These are phyloP conservation scores for Laodelphax striatellus DNA, from an alignment of 1,140 invertebrate genomes.

Conservation along the genomic window DNA sequence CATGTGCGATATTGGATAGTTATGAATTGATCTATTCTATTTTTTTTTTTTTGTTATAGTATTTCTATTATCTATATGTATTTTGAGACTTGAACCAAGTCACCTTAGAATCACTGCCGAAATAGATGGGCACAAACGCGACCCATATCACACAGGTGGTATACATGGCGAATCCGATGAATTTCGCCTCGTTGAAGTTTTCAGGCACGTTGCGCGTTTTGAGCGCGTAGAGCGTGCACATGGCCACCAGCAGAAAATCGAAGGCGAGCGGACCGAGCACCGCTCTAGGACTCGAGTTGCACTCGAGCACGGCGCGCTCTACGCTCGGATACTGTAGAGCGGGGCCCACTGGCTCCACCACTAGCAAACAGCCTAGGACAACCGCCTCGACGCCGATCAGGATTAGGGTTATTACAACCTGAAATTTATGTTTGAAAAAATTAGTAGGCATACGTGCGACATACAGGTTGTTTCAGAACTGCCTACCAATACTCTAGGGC, in stretches of 20 bases:
- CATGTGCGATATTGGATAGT: too few relatives aligned
- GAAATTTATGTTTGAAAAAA: constrained; percentile 19
- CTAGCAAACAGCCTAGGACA: constrained; percentile 33
- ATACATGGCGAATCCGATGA: constrained; percentile 78
- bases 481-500: too few relatives aligned
- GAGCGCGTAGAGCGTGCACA: constrained; percentile 75
- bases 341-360: constrained; percentile 55
- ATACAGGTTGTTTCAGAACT: too few relatives aligned
- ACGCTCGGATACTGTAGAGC: constrained; percentile 46
- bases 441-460: too few relatives aligned
- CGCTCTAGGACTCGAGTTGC: constrained; percentile 53
- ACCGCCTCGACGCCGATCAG: constrained; percentile 58
- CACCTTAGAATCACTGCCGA: constrained; percentile 59
- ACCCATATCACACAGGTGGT: constrained; percentile 81
- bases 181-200: constrained; percentile 80
- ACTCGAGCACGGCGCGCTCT: constrained; percentile 48
- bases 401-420: constrained; percentile 43
- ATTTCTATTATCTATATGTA: too few relatives aligned
- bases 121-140: constrained; percentile 79
- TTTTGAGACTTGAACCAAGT: constrained; percentile 10
- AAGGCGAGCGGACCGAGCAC: constrained; percentile 67
- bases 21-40: neutral
- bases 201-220: constrained; percentile 79
- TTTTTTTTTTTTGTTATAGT: neutral
- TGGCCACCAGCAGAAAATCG: constrained; percentile 61